Percentiles rank a stretch among this genome's conserved stretches.
Evolutionary conservation across 2,113 vertebrate species (phyloP).

Genomic region (Aix galericulata): DNA sequence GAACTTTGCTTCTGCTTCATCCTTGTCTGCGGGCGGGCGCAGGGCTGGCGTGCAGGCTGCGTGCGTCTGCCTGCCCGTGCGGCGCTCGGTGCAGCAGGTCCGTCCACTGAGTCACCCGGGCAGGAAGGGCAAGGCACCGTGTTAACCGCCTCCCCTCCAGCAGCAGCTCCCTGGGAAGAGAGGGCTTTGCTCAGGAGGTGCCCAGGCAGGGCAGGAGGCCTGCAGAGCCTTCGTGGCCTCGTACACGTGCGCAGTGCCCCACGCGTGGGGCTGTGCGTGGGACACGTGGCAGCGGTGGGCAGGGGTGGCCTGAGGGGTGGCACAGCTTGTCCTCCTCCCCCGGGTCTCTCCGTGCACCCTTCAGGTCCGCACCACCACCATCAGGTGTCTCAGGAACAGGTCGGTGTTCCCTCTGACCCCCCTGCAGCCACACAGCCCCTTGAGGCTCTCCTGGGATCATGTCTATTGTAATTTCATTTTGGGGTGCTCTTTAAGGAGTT

Average conservation of each 20-base stretch:
- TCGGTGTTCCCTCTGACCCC: not conserved
- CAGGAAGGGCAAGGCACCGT: not conserved
- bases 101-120: constrained; percentile 12
- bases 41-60: not conserved
- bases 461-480: not conserved
- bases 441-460: not conserved
- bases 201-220: accelerated
- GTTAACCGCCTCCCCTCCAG: not conserved
- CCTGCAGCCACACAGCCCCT: not conserved
- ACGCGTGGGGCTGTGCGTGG: accelerated
- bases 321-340: not conserved
- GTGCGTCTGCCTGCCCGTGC: not conserved
- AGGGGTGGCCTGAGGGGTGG: accelerated
- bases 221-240: accelerated
- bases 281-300: not conserved
- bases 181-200: not conserved
- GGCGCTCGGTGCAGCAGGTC: not conserved
- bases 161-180: not conserved
- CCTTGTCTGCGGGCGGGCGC: not conserved
- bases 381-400: not conserved
- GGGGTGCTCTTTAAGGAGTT: constrained; percentile 18
- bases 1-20: not conserved
- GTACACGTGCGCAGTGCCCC: accelerated
- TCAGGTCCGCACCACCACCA: accelerated
- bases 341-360: not conserved